Evolutionary conservation across 2,888 invertebrate genomes (phyloP), one percentile per base, ranked within the genome.

Genomic region (Agriopis leucophaearia): DNA sequence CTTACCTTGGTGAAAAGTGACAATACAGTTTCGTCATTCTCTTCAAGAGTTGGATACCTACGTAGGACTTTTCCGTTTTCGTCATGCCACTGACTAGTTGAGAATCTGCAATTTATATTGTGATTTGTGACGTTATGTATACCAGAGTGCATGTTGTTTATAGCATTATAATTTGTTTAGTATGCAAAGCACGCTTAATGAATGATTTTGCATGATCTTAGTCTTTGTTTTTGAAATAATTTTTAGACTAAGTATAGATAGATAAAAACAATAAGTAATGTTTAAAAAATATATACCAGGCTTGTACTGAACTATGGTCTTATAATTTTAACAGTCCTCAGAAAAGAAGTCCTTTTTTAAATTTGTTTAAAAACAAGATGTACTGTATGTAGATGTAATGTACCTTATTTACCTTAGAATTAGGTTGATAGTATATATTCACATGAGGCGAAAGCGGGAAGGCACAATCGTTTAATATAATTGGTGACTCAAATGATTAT

Each of bases 11-110:
- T 88, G 80, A 90, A 90, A 62, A 91, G 79, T 74, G 88, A 89
- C 74, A 94, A 79, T 67, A 93, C 82, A 58, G 92, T 91, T 77
- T 92, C 92, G 79, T 94, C 93, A 76, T 89, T 88, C 80, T 93
- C 93, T 80, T 93, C 92, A 78, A 90, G 92, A 65, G 93, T 89
- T 69, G 88, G 91, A 79, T 90, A 92, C 78, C 91, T 94, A 85
- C 95, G 95, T 82, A 96, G 88, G 72, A 96, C 89, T 81, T 96
- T 95, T 70, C 97, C 97, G 92, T 96, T 94, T 85, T 97, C 97
- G 90, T 97, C 96, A 88, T 96, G 96, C 97, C 97, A 97, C 77
- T 96, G 96, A 90, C 96, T 97, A 84, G 96, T 95, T 80, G 95
- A 94, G 90, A 99, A 97, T 83, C 97, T 96, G 90, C 70, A 80